A percentile compares a stretch with the other conserved stretches of the same genome.
phyloP scores from a whole-genome alignment of 2,113 vertebrate genomes.

The Conger conger region DNA sequence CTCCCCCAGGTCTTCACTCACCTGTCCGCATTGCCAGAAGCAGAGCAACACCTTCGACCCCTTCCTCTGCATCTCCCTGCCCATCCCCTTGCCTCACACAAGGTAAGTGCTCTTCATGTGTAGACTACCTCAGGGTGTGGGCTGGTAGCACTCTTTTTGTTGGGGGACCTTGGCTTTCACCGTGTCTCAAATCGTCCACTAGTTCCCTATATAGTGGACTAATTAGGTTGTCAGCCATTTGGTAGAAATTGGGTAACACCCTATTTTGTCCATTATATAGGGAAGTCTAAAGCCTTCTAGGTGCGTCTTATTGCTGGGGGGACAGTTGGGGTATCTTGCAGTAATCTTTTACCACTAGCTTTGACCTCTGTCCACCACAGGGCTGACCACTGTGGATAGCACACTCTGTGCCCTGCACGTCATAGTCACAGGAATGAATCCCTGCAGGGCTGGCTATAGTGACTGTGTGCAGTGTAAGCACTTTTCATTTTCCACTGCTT shows the following conservation, averaged over 20 bases:
- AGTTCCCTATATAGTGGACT: no score
- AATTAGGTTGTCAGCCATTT: background rate
- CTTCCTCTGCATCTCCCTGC: conserved; percentile 95
- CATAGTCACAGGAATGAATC: background rate
- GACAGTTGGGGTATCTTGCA: no score
- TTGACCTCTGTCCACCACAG: background rate
- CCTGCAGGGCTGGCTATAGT: background rate
- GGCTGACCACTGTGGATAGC: background rate
- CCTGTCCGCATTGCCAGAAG: conserved; percentile 96
- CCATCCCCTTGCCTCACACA: conserved; percentile 92
- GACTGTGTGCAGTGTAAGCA: background rate
- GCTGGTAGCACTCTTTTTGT: background rate
- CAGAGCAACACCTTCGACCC: conserved; percentile 98
- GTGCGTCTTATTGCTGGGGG: background rate
- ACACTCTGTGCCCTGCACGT: no score
- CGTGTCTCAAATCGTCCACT: background rate
- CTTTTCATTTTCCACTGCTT: background rate
- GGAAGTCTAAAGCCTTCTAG: no score
- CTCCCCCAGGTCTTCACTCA: conserved; percentile 85
- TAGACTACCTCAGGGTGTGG: background rate
- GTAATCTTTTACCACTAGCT: background rate
- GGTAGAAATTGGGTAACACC: no score
- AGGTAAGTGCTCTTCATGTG: conserved; percentile 70
- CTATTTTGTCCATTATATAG: no score
- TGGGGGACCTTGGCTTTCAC: background rate